These are phyloP conservation scores for Martes martes DNA, from an alignment of 2,113 vertebrate genomes.

Conservation along the genomic window DNA sequence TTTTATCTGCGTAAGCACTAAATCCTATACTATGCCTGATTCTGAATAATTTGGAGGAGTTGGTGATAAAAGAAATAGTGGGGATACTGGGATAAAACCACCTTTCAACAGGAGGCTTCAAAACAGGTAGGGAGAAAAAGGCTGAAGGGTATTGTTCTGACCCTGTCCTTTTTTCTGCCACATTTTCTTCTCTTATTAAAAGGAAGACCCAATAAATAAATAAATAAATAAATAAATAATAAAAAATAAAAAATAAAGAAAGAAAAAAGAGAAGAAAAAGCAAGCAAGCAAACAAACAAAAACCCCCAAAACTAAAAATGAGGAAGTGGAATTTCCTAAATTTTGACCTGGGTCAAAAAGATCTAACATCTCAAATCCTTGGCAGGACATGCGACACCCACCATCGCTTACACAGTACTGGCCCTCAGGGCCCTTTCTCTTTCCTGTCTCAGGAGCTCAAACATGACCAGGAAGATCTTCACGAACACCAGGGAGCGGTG, in stretches of 20 bases:
- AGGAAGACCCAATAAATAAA: not conserved
- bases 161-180: not conserved
- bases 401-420: not conserved
- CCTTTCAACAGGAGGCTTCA: not conserved
- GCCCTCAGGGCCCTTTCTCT: conserved; percentile 20
- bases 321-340: not conserved
- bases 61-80: not conserved
- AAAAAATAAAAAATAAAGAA: no score
- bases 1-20: not conserved
- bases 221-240: no score
- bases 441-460: conserved; percentile 40
- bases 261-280: not conserved
- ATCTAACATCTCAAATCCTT: not conserved
- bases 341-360: not conserved
- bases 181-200: not conserved
- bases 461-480: conserved; percentile 97
- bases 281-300: not conserved
- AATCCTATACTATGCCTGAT: not conserved
- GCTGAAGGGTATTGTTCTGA: not conserved
- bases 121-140: not conserved
- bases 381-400: not conserved
- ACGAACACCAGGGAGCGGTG: conserved; percentile 95
- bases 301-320: not conserved
- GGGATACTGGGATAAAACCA: not conserved
- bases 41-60: not conserved